Conservation (phyloP, 53 echinoderm and acorn worm genomes). For the Hippasteria phrygiana region DNA sequence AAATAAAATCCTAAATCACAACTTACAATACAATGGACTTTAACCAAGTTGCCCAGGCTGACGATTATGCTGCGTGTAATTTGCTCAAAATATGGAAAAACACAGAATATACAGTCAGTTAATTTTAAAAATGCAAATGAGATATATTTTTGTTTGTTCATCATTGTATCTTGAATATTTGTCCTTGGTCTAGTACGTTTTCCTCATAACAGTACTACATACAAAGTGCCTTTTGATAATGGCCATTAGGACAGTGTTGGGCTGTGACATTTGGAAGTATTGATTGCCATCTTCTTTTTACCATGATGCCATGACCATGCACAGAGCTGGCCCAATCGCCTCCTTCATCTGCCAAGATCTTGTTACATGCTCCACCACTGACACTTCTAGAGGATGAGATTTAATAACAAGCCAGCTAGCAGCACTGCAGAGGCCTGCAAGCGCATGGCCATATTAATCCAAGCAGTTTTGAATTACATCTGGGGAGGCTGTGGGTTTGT, state of each 20-base stretch:
- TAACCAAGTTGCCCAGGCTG: too few species aligned
- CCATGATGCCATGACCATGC: constrained; percentile 58
- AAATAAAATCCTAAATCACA: background rate
- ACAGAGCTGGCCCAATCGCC: constrained; percentile 52
- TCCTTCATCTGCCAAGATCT: constrained; percentile 59
- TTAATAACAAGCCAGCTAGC: constrained; percentile 61
- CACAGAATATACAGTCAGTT: too few species aligned
- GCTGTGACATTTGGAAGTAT: constrained; percentile 67
- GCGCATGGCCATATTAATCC: constrained; percentile 62
- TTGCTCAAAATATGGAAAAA: too few species aligned
- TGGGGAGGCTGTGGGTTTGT: constrained; percentile 44
- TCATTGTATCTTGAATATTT: too few species aligned
- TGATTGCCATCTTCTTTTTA: constrained; percentile 51
- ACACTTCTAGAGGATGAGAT: constrained; percentile 64
- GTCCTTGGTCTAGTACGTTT: too few species aligned
- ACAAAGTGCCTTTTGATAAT: constrained; percentile 26
- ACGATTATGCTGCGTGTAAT: too few species aligned
- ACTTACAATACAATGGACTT: too few species aligned
- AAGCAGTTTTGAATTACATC: constrained; percentile 65
- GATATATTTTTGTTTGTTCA: too few species aligned
- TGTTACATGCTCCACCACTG: constrained; percentile 66
- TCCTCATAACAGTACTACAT: too few species aligned
- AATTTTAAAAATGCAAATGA: too few species aligned
- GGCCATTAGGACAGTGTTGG: constrained; percentile 55
- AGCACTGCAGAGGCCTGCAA: constrained; percentile 29